Evolutionary conservation across 2,888 invertebrate species (phyloP), one percentile per base, ranked within the genome.

Genomic region (Leucophora obtusa): DNA sequence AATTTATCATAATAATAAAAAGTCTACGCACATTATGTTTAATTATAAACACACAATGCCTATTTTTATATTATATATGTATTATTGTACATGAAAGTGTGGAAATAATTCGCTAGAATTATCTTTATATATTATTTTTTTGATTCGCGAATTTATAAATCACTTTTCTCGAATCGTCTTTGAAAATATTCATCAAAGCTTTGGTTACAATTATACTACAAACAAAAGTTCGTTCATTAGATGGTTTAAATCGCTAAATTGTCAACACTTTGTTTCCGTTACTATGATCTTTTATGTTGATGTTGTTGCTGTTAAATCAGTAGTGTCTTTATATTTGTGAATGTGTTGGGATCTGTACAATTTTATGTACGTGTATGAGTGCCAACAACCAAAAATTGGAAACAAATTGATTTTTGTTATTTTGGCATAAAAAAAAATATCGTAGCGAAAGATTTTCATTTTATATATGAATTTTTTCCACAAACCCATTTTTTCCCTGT

Each of bases 381-480:
- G 8, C 11, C 15, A 58, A n/a, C 15, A 21, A 14, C 54, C 18
- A 38, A 56, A 66, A 65, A 56, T 66, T 56, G 54, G 18, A 66
- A 66, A 66, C 54, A 66, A 66, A 66, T 66, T 66, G 66, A 66
- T 66, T 66, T 47, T 47, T 47, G 43, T 47, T 60, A 14, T 7
- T 24, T 60, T 54, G 35, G 66, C 18, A 43, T 18, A 53, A 54
- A 65, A 38, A 66, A 56, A 66, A 54, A 56, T 18, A 6, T 28
- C 1, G 15, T 9, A 4, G 10, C 43, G 24, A 11, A 43, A 53
- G 33, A 18, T 54, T 66, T 21, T 54, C 43, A 66, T 65, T 11
- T 38, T 38, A 28, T 28, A 28, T 28, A 2, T 38, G 38, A 65
- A 53, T 65, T 65, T 53, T 53, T 53, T 53, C 53, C 38, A 53